phyloP scores from a whole-genome alignment of 1,140 invertebrate genomes.

The Bombus difficillimus region DNA sequence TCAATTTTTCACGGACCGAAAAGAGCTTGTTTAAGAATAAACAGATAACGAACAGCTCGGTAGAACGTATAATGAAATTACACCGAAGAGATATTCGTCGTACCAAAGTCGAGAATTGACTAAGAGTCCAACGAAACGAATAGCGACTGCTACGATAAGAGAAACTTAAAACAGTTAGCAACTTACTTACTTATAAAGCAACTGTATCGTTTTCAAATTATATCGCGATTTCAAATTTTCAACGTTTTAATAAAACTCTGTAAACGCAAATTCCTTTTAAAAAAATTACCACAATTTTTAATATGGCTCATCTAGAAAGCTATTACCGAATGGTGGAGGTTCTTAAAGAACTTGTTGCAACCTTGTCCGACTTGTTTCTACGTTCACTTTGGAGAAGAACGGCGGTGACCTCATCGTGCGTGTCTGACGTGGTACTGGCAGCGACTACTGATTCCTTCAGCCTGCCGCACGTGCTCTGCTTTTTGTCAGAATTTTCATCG shows the following conservation, averaged over 20 bases:
- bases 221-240: not conserved
- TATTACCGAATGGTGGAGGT: slow-evolving; percentile 15
- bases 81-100: too few relatives aligned
- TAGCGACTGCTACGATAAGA: too few relatives aligned
- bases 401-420: slow-evolving; percentile 55
- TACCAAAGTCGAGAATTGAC: not conserved
- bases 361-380: slow-evolving; percentile 50
- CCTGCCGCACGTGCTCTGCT: slow-evolving; percentile 38
- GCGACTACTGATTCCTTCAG: slow-evolving; percentile 60
- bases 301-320: not conserved
- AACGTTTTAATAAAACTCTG: not conserved
- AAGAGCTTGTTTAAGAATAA: not conserved
- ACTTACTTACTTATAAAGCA: rapidly evolving
- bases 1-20: not conserved
- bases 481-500: slow-evolving; percentile 36
- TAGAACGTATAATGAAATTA: too few relatives aligned
- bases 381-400: slow-evolving; percentile 54
- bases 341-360: slow-evolving; percentile 46
- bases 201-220: not conserved
- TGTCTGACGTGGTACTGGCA: slow-evolving; percentile 64
- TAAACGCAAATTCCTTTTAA: not conserved
- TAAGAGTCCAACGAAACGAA: too few relatives aligned
- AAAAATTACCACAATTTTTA: not conserved
- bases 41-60: not conserved
- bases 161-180: not conserved